Evolutionary conservation across 35 echinoderm and acorn worm genomes (phyloP), one percentile per base, ranked within the genome.

Genomic region (Holothuria glaberrima): DNA sequence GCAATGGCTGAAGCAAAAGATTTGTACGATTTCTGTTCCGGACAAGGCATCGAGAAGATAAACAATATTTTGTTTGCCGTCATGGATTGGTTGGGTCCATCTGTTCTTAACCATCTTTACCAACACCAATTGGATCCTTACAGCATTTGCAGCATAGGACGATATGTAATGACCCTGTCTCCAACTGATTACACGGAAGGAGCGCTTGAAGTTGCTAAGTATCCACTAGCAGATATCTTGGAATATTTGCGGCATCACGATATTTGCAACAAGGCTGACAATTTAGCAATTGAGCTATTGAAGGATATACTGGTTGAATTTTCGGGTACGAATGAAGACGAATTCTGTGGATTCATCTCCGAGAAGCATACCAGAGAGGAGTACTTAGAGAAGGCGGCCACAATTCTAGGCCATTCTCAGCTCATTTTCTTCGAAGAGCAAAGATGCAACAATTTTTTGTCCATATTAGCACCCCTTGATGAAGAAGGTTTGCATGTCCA

Each of bases 181-280:
- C 20, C 29, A 13, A 19, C 3, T 35, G 58, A 83, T 48, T 61
- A 59, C 48, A 16, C 52, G 4, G 20, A 0, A 26, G 18, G 27
- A 57, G 12, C 26, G 6, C 22, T 83, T 61, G 41, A 44, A 30
- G 6, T 83, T 17, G 12, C 14, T 12, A 57, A 24, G 12, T 83
- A 83, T 83, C 79, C 79, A 12, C 41, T 19, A 33, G 79, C 79
- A 26, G 79, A 83, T 50, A 83, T 83, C 24, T 26, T 83, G 17
- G 79, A 57, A 30, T 28, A 19, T 30, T 59, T 83, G 2, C 19
- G 29, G 48, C 27, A 16, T 5, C 12, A 54, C 29, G 48, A 83
- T 24, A 83, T 83, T 61, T 83, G 79, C 56, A 48, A 41, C 21
- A 44, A 46, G 44, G 4, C 44, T 46, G 44, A 46, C 4, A 10